These are phyloP conservation scores for Stylophora pistillata DNA, from an alignment of 64 coral and sea anemone genomes.

Conservation along the genomic window DNA sequence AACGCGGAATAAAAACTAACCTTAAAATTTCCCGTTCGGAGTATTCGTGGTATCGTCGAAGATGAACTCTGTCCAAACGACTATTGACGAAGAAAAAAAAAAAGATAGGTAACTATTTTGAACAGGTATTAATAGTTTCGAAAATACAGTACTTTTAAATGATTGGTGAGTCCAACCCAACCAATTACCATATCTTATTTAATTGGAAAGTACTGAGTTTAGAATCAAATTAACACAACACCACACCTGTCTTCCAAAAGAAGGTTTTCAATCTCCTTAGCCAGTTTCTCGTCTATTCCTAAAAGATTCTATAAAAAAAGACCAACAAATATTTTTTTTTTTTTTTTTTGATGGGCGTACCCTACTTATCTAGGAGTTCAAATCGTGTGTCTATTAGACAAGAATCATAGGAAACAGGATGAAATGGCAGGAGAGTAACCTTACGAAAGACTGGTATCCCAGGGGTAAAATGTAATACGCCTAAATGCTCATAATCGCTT, in stretches of 20 bases:
- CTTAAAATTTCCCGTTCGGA: slow-evolving; percentile 89
- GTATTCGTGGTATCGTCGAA: slow-evolving; percentile 92
- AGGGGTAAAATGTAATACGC: too few relatives aligned
- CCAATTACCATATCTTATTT: not conserved
- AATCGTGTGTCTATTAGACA: too few relatives aligned
- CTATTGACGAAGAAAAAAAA: slow-evolving; percentile 22
- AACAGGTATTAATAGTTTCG: too few relatives aligned
- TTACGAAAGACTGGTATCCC: too few relatives aligned
- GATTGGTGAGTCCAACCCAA: not conserved
- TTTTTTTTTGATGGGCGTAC: not conserved
- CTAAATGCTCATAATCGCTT: too few relatives aligned
- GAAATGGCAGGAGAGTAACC: too few relatives aligned
- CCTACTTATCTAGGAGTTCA: not conserved
- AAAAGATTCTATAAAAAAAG: slow-evolving; percentile 70
- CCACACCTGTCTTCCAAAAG: slow-evolving; percentile 89
- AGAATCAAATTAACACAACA: not conserved
- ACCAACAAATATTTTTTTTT: not conserved
- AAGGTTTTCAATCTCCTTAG: slow-evolving; percentile 78
- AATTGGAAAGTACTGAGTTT: not conserved
- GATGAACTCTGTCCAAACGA: slow-evolving; percentile 82
- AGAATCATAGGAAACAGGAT: too few relatives aligned
- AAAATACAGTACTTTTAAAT: not conserved
- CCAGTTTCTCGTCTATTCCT: slow-evolving; percentile 83
- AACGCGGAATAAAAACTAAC: slow-evolving; percentile 3
- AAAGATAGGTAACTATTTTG: not conserved